These are phyloP conservation scores for Phortica magna DNA, from an alignment of 2,888 invertebrate genomes.

Conservation along the genomic window DNA sequence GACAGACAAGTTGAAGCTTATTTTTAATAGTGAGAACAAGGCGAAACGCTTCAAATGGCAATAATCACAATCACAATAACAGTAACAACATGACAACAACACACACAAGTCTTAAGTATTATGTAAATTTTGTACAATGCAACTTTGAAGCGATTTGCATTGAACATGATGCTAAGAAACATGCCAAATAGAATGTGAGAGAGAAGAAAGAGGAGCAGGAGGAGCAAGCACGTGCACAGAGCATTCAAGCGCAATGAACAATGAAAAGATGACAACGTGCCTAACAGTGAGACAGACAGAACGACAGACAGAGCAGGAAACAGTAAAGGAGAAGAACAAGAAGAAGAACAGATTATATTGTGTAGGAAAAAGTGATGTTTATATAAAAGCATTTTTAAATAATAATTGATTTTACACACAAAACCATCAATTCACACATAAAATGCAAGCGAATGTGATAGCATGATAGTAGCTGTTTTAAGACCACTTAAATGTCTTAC, in stretches of 20 bases:
- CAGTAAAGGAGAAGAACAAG: too few relatives aligned
- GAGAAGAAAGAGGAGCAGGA: not conserved
- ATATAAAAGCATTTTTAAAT: not conserved
- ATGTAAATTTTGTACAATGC: constrained; percentile 23
- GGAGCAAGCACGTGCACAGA: not conserved
- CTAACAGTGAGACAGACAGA: constrained; percentile 2
- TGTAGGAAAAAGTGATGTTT: not conserved
- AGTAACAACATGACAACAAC: not conserved
- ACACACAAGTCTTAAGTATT: constrained; percentile 16
- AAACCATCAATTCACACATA: not conserved
- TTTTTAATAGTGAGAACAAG: too few relatives aligned
- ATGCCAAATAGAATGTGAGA: too few relatives aligned
- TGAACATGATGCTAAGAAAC: constrained; percentile 7
- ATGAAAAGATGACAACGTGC: not conserved
- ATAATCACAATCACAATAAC: too few relatives aligned
- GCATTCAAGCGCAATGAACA: constrained; percentile 10
- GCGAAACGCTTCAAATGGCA: too few relatives aligned
- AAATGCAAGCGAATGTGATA: not conserved
- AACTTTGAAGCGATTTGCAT: constrained; percentile 25
- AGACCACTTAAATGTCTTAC: too few relatives aligned
- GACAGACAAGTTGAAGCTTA: not conserved
- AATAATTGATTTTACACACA: not conserved
- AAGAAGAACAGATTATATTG: too few relatives aligned
- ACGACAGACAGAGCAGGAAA: not conserved
- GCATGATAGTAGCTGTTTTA: too few relatives aligned